Evolutionary conservation across 2,888 invertebrate species (phyloP), one percentile per base, ranked within the genome.

Genomic region (Epistrophe grossulariae): DNA sequence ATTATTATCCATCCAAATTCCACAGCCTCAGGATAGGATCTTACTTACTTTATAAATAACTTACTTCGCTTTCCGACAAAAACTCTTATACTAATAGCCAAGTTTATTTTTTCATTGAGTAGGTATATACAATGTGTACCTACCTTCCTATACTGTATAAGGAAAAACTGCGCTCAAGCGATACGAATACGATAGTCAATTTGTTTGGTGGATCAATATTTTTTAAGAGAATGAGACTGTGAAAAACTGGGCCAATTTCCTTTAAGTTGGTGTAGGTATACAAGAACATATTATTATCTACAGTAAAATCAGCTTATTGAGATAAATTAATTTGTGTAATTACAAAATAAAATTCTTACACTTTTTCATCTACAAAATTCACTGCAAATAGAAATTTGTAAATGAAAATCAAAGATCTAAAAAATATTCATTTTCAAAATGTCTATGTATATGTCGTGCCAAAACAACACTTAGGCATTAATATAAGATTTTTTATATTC

Each of bases 1-100:
- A 76, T 72, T 87, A 83, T 83, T 76, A 35, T 35, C 35, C 35
- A 82, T 87, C 76, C 76, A 68, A 60, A 72, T 79, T 87, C 76
- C 76, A 62, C 66, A 72, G 76, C 71, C 72, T 66, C 43, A 57
- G 72, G 11, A 76, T 7, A 57, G 76, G 9, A 72, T 13, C 79
- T 82, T 76, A 74, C 79, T 82, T 76, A 74, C 73, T 81, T 85
- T 78, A 83, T 83, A 83, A 87, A 83, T 87, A 83, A 83, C 79
- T 83, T 77, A 79, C 64, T 1, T 31, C 43, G 40, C 55, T 57
- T 19, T 9, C 24, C 11, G 8, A 48, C 48, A 48, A 48, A 17
- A 48, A 48, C n/a, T 17, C 17, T 8, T 48, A 1, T 48, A 48
- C 55, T 60, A 38, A 52, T 52, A 70, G 19, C 38, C 66, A 72